These are phyloP conservation scores for Nowickia ferox DNA, from an alignment of 2,888 invertebrate species.

Conservation along the genomic window DNA sequence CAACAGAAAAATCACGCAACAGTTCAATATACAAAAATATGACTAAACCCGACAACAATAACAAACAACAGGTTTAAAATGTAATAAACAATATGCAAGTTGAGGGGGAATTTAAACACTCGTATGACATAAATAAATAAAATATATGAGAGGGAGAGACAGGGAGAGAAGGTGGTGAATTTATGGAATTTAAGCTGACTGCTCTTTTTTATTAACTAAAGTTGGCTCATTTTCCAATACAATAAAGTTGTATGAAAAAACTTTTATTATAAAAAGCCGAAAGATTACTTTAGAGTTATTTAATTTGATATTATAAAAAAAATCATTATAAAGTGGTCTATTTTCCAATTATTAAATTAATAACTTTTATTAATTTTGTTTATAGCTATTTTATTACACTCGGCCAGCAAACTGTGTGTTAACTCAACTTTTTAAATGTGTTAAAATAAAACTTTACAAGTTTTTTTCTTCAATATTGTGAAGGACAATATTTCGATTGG, in stretches of 20 bases:
- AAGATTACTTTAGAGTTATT: conserved; percentile 28
- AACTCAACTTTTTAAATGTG: neutral
- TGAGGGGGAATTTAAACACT: conserved; percentile 2
- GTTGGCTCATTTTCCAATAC: neutral
- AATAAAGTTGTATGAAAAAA: conserved; percentile 4
- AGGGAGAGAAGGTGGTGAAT: conserved; percentile 55
- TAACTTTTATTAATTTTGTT: neutral
- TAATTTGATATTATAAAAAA: conserved; percentile 8
- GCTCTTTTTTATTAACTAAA: conserved; percentile 1
- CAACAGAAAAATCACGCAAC: conserved; percentile 60
- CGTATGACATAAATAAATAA: conserved; percentile 37
- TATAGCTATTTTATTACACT: neutral
- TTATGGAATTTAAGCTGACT: neutral
- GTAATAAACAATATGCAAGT: conserved; percentile 18
- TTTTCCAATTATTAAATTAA: conserved; percentile 49
- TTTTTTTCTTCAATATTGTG: neutral
- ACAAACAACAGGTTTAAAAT: conserved; percentile 59
- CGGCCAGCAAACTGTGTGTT: neutral
- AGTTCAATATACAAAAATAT: conserved; percentile 61
- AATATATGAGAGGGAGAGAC: neutral
- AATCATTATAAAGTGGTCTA: neutral
- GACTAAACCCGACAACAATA: conserved; percentile 47
- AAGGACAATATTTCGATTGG: neutral
- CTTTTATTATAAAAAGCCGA: neutral
- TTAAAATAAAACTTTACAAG: neutral